Base-by-base conservation (phyloP, 1,140 invertebrate species). In the Gonioctena quinquepunctata region DNA sequence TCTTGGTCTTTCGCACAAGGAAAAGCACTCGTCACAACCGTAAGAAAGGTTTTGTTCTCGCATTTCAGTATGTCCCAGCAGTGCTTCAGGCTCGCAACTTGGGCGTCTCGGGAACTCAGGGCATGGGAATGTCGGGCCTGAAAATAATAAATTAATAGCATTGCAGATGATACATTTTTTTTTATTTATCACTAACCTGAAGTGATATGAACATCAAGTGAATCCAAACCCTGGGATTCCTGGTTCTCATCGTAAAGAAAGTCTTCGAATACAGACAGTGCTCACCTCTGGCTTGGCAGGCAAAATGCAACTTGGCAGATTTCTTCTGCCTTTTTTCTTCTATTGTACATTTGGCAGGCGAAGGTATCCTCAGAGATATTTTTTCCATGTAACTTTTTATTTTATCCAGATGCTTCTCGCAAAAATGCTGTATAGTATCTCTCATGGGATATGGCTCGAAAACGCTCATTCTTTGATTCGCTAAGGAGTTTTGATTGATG, bases 121-220 rank as follows among this genome's bases (percentile, higher is more conserved):
- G 95, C 94, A 69, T 90, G 89, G 19, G 88, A 86, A 71, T 93
- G 91, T 74, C 92, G 87, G 2, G 94, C 93, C 93, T 85, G 42
- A 77, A 76, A 73, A 76, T 69, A 71, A 27, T 22, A 5, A 66
- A 61, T 8, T 42, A 42, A 33, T 33, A n/a, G n/a, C n/a, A n/a
- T n/a, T n/a, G n/a, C 33, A n/a, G 33, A 42, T 42, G 6, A 42
- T 42, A n/a, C n/a, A 42, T 42, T 42, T 42, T n/a, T 42, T 6
- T n/a, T 6, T 42, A n/a, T 42, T 64, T 64, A 11, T 19, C 16
- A 69, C 64, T 76, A 83, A 92, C 90, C 87, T 94, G 92, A 74
- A 97, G 88, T 69, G 94, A 93, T 42, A 98, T 88, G 84, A 97
- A 97, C 94, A 97, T 97, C 16, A 98, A 87, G 86, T 97, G 96